Percentiles rank a stretch among this genome's conserved stretches.
These are phyloP conservation scores for Pangasius macronema DNA, from an alignment of 2,797 vertebrate species.

Conservation along the genomic window DNA sequence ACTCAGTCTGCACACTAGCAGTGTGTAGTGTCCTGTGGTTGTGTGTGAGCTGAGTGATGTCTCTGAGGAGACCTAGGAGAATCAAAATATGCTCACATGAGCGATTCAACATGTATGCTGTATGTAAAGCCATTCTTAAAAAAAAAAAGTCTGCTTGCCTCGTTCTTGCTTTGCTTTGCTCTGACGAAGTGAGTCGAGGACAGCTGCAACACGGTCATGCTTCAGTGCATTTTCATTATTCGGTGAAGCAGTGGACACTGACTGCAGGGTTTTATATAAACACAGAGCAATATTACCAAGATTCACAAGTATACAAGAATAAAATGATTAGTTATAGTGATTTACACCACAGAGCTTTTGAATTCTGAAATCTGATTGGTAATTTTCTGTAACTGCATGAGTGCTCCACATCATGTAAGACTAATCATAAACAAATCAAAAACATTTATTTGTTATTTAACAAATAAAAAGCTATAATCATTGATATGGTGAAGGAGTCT, in stretches of 20 bases:
- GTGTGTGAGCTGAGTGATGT: conserved; percentile 35
- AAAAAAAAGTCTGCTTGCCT: conserved; percentile 27
- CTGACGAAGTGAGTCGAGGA: conserved; percentile 25
- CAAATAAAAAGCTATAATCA: neutral
- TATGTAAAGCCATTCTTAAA: neutral
- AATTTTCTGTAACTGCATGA: neutral
- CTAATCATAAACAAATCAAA: neutral
- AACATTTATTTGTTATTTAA: neutral
- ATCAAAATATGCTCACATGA: conserved; percentile 3
- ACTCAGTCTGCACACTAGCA: conserved; percentile 71
- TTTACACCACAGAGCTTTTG: neutral
- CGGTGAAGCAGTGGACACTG: neutral
- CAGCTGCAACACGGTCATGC: conserved; percentile 12
- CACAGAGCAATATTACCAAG: neutral
- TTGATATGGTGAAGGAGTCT: neutral
- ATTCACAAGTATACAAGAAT: neutral
- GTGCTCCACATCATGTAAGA: neutral
- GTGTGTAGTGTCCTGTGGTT: conserved; percentile 58
- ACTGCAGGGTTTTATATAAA: conserved; percentile 26
- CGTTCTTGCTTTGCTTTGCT: conserved; percentile 37
- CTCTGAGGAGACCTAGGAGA: conserved; percentile 39
- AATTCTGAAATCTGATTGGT: neutral
- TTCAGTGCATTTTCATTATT: conserved; percentile 42
- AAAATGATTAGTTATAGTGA: neutral
- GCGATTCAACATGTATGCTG: too few species aligned